Evolutionary conservation across 2,888 invertebrate species (phyloP).

Genomic region (Anoncus sp.): DNA sequence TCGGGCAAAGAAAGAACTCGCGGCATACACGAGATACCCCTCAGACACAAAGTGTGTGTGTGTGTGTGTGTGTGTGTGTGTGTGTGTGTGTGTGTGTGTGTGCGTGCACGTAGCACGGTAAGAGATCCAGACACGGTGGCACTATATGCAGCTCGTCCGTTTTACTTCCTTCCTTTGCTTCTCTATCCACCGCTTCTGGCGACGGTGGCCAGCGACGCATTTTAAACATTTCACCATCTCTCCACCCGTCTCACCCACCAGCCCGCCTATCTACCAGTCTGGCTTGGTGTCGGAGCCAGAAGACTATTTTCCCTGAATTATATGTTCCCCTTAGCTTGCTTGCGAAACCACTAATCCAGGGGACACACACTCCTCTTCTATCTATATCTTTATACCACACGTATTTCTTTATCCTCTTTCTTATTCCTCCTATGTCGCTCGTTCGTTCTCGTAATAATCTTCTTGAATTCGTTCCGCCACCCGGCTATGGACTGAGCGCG

Average conservation of each 20-base stretch:
- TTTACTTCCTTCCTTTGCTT: constrained; percentile 51
- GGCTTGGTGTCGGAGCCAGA: constrained; percentile 62
- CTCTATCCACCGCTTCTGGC: constrained; percentile 20
- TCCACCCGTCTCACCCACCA: too few species aligned
- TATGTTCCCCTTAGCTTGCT: constrained; percentile 61
- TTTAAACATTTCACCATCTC: constrained; percentile 59
- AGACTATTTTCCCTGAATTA: constrained; percentile 65
- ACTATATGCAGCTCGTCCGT: constrained; percentile 51
- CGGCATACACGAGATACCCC: constrained; percentile 27
- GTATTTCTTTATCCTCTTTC: constrained; percentile 8
- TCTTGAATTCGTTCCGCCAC: constrained; percentile 19
- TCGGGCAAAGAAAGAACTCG: constrained; percentile 41
- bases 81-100: constrained; percentile 28
- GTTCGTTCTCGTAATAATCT: constrained; percentile 40
- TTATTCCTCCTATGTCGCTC: constrained; percentile 24
- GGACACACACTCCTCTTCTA: constrained; percentile 38
- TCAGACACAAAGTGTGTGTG: constrained; percentile 27
- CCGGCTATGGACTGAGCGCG: not conserved
- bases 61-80: constrained; percentile 24
- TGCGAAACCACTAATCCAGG: constrained; percentile 65
- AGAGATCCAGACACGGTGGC: constrained; percentile 52
- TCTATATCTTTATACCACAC: constrained; percentile 19
- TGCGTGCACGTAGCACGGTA: constrained; percentile 24
- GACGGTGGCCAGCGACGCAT: constrained; percentile 64
- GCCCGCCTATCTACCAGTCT: constrained; percentile 34